Evolutionary conservation across 2,888 invertebrate species (phyloP), one percentile per base, ranked within the genome.

Genomic region (Ophion ellenae): DNA sequence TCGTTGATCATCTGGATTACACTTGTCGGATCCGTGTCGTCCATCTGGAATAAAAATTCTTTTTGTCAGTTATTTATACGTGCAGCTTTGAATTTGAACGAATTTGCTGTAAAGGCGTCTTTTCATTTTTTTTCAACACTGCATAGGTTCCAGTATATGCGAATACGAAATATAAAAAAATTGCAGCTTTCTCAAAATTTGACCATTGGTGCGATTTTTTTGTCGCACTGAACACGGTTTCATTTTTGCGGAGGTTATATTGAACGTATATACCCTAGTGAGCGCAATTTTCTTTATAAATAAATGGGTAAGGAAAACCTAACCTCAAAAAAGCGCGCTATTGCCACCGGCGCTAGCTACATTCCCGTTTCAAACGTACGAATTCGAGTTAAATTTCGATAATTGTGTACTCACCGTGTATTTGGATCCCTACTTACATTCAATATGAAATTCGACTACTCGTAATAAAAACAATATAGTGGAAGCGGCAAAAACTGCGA

Each of bases 1-100:
- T 94, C 93, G 66, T 93, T 91, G 20, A 94, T 91, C 92, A 94
- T 93, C 90, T 93, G 92, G 1, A 92, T 92, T 2, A 93, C 89
- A 82, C 92, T 90, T 11, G 94, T 93, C 24, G 94, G 93, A 90
- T 92, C 94, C 9, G 92, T 89, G 32, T 92, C 90, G 66, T 89
- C 89, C 94, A 94, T 94, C 92, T 93, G 36, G 11, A 79, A 81
- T 32, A 24, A 24, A 24, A 24, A 24, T 24, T 24, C 24, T 24
- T 11, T 20, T n/a, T n/a, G 4, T 45, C 28, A 74, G 4, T 14
- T 61, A 4, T 73, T 59, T n/a, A 17, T 32, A 14, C 53, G 53
- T 53, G 11, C 10, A 53, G 53, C 53, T 53, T 10, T 53, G 2
- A 53, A 2, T 53, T 14, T 17, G 10, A 17, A 10, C 11, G 24